phyloP scores from a whole-genome alignment of 2,113 vertebrate species.

The Platysteira castanea region DNA sequence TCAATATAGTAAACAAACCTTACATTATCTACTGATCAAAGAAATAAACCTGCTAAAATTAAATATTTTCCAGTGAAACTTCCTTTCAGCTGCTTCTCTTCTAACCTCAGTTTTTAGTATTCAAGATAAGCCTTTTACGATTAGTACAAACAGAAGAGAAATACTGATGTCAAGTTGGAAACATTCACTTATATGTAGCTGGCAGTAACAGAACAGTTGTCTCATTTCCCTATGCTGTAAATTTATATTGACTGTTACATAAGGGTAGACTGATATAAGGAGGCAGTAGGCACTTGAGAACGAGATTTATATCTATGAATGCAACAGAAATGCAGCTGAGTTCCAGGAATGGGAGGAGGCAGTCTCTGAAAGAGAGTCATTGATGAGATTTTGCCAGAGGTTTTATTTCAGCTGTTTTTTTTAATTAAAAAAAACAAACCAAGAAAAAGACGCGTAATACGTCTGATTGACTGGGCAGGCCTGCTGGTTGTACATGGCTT shows the following conservation, averaged over 20 bases:
- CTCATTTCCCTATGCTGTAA: constrained; percentile 4
- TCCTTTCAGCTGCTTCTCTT: constrained; percentile 62
- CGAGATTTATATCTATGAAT: constrained; percentile 6
- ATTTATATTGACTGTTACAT: not conserved
- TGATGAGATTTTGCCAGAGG: not conserved
- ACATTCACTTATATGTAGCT: not conserved
- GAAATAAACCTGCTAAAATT: constrained; percentile 46
- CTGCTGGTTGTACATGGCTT: not conserved
- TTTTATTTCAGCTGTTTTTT: not conserved
- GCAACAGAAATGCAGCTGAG: not conserved
- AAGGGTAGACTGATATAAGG: not conserved
- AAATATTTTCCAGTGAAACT: constrained; percentile 46
- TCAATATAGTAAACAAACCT: constrained; percentile 34
- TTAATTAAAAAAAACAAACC: not conserved
- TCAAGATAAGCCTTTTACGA: constrained; percentile 62
- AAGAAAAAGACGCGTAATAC: not conserved
- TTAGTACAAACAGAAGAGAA: constrained; percentile 22
- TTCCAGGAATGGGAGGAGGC: not conserved
- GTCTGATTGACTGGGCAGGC: not conserved
- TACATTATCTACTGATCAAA: constrained; percentile 59
- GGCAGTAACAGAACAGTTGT: not conserved
- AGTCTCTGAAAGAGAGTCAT: not conserved
- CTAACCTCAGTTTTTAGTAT: constrained; percentile 22
- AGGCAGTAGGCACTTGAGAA: not conserved
- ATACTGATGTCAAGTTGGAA: not conserved